Evolutionary conservation across 2,113 vertebrate species (phyloP), one percentile per base, ranked within the genome.

Genomic region (Semicossyphus pulcher): DNA sequence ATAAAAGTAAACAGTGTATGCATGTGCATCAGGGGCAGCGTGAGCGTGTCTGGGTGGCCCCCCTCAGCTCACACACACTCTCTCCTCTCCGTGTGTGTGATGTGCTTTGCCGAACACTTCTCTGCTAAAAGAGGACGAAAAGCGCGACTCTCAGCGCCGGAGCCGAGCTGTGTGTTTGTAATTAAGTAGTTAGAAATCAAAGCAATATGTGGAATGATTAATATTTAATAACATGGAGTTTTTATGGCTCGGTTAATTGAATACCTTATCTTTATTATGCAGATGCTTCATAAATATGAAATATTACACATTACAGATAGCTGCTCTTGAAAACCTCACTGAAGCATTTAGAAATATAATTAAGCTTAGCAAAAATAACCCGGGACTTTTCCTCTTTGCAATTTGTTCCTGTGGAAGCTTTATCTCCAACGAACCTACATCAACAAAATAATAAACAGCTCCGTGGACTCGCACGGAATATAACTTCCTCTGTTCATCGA

Each of bases 221-320:
- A 93, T 94, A 93, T 93, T 93, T 92, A 93, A 93, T 88, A 91
- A 83, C 83, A 78, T 42, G 39, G 75, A 81, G 70, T 87, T 89
- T 93, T 92, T 89, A 93, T 80, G 76, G 88, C 83, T 83, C 26
- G 56, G 81, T 93, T 94, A 94, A 93, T 93, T 94, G 89, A 94
- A 94, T 92, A 92, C 81, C 92, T 95, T 94, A 94, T 94, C 94
- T 93, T 90, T 92, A 91, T 89, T 88, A 87, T 87, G 89, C 93
- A 94, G 94, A 93, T 93, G 91, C 89, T 92, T 92, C 86, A 92
- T 94, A 94, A 93, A 93, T 94, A 88, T 93, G 89, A 93, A 92
- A 92, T 92, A 93, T 93, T 90, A 92, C 89, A 92, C 90, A 93
- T 92, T 89, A 90, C 86, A 87, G 91, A 93, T 92, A 92, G 81